phyloP scores from a whole-genome alignment of 2,888 invertebrate genomes.

The Fragum fragum region DNA sequence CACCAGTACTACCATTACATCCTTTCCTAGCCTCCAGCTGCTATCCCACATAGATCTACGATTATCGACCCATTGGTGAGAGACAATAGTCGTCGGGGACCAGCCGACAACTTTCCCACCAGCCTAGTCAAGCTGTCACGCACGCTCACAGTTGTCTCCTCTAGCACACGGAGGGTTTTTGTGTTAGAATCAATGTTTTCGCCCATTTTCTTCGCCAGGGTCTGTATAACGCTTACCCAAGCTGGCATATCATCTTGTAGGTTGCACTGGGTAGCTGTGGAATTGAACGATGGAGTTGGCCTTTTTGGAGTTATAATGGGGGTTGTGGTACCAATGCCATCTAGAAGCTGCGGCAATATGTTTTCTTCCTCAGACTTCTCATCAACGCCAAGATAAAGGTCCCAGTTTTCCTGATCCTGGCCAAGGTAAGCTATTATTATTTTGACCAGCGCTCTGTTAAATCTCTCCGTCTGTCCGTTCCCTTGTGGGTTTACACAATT shows the following conservation, averaged over 20 bases:
- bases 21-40: too few species aligned
- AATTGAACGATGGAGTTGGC: not conserved
- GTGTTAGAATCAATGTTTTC: not conserved
- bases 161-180: not conserved
- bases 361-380: constrained; percentile 13
- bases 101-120: constrained; percentile 13
- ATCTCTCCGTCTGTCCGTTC: too few species aligned
- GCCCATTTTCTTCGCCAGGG: not conserved
- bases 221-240: not conserved
- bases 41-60: too few species aligned
- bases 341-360: not conserved
- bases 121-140: constrained; percentile 2
- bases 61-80: too few species aligned
- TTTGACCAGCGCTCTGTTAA: too few species aligned
- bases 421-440: too few species aligned
- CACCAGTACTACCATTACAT: too few species aligned
- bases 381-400: too few species aligned
- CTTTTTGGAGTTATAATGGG: not conserved
- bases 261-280: not conserved
- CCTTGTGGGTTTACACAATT: too few species aligned
- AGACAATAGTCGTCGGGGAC: too few species aligned
- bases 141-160: not conserved
- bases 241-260: not conserved
- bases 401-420: too few species aligned
- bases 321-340: not conserved